Evolutionary conservation across 2,888 invertebrate species (phyloP).

Genomic region (Scaptomyza flava): DNA sequence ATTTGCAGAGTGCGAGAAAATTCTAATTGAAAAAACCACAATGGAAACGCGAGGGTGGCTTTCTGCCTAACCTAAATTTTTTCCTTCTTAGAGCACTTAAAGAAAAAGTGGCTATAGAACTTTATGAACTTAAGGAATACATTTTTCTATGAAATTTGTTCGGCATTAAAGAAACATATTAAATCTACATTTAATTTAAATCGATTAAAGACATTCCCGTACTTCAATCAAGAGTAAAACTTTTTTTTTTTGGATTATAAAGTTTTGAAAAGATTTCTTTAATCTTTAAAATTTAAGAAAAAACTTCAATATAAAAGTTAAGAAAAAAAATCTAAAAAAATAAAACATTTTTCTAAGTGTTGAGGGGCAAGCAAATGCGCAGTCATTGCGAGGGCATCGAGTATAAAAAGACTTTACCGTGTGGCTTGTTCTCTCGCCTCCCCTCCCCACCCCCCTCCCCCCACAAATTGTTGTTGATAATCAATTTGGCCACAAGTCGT

Average conservation of each 20-base stretch:
- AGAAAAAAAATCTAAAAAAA: too few relatives aligned
- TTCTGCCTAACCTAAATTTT: not conserved
- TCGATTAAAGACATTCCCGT: too few relatives aligned
- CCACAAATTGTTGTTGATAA: conserved; percentile 63
- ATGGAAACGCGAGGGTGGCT: conserved; percentile 13
- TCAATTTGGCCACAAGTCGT: conserved; percentile 61
- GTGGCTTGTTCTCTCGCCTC: too few relatives aligned
- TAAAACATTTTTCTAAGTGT: not conserved
- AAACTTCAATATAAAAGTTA: too few relatives aligned
- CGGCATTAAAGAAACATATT: too few relatives aligned
- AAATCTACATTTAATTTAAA: too few relatives aligned
- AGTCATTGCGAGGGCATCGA: conserved; percentile 47
- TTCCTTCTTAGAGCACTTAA: not conserved
- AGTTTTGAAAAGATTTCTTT: too few relatives aligned
- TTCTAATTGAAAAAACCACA: conserved; percentile 64
- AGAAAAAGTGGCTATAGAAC: not conserved
- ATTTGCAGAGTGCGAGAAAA: conserved; percentile 29
- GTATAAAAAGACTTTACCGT: conserved; percentile 45
- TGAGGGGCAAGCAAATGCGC: conserved; percentile 57
- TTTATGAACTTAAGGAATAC: too few relatives aligned
- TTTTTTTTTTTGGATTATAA: too few relatives aligned
- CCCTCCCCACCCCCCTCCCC: not conserved
- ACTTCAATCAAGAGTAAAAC: too few relatives aligned
- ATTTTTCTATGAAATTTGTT: too few relatives aligned
- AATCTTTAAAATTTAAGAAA: too few relatives aligned